A percentile compares a stretch with the other conserved stretches of the same genome.
Conservation (phyloP, 2,888 invertebrate species). For the Lasioglossum marginatum region DNA sequence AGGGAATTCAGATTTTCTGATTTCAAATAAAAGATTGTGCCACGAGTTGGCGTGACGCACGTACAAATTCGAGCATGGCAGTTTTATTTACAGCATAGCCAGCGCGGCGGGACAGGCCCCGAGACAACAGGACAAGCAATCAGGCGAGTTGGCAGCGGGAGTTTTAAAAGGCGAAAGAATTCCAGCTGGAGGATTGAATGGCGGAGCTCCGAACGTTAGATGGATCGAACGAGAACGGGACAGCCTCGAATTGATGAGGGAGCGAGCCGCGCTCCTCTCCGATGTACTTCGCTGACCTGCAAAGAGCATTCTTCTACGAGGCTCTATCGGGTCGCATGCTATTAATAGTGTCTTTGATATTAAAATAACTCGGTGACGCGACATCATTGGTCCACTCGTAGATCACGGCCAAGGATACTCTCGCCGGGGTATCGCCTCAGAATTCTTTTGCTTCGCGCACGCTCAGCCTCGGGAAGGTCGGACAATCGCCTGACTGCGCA, state of each 20-base stretch:
- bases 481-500: not conserved
- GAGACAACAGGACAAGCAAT: not conserved
- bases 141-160: not conserved
- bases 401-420: slow-evolving; percentile 65
- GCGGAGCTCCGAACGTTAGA: not conserved
- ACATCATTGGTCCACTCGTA: slow-evolving; percentile 58
- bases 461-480: not conserved
- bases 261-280: slow-evolving; percentile 2
- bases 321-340: slow-evolving; percentile 56
- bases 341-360: slow-evolving; percentile 71
- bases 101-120: not conserved
- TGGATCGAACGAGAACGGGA: not conserved
- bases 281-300: slow-evolving; percentile 44
- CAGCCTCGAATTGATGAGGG: slow-evolving; percentile 5
- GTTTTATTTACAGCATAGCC: not conserved
- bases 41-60: not conserved
- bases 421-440: slow-evolving; percentile 5
- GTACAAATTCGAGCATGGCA: not conserved
- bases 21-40: not conserved
- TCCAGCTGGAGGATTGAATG: not conserved
- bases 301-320: slow-evolving; percentile 53
- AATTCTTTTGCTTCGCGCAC: slow-evolving; percentile 21
- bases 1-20: too few species aligned
- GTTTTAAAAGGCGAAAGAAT: not conserved
- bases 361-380: slow-evolving; percentile 65